Conservation (phyloP, 1,140 invertebrate species). For the Drosophila biarmipes region DNA sequence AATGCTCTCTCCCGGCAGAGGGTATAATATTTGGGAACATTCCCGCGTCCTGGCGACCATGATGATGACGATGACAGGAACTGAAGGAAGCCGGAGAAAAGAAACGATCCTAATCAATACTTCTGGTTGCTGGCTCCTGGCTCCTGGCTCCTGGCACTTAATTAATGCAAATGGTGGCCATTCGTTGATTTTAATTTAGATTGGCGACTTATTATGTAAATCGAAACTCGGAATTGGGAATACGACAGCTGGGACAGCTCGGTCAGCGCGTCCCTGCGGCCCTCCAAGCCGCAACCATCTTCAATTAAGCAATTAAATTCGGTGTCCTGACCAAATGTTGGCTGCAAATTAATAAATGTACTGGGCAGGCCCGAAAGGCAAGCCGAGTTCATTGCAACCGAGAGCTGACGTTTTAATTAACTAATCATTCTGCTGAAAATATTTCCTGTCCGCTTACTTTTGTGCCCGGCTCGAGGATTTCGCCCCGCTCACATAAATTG, state of each 20-base stretch:
- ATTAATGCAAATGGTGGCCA: constrained; percentile 75
- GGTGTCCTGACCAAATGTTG: constrained; percentile 54
- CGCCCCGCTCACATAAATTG: constrained; percentile 58
- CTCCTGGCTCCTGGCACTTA: constrained; percentile 43
- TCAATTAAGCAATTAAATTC: constrained; percentile 76
- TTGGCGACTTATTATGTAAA: constrained; percentile 75
- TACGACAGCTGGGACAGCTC: constrained; percentile 12
- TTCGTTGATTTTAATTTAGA: constrained; percentile 80
- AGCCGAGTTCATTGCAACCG: constrained; percentile 63
- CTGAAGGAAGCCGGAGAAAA: constrained; percentile 30
- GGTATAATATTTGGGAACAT: constrained; percentile 19
- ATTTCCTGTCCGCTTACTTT: constrained; percentile 25
- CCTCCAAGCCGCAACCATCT: constrained; percentile 9
- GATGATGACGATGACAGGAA: constrained; percentile 37
- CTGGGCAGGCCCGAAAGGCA: constrained; percentile 15
- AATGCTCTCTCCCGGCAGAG: constrained; percentile 23
- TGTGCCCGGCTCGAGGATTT: too few species aligned
- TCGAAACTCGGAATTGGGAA: constrained; percentile 37
- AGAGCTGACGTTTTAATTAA: constrained; percentile 74
- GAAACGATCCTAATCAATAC: constrained; percentile 74
- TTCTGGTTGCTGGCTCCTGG: constrained; percentile 21
- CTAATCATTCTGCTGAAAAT: constrained; percentile 61
- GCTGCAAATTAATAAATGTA: constrained; percentile 70
- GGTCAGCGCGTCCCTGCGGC: background rate
- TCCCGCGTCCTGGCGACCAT: constrained; percentile 9